Base-by-base conservation (phyloP, 1,140 invertebrate genomes). In the Bombyx mandarina region DNA sequence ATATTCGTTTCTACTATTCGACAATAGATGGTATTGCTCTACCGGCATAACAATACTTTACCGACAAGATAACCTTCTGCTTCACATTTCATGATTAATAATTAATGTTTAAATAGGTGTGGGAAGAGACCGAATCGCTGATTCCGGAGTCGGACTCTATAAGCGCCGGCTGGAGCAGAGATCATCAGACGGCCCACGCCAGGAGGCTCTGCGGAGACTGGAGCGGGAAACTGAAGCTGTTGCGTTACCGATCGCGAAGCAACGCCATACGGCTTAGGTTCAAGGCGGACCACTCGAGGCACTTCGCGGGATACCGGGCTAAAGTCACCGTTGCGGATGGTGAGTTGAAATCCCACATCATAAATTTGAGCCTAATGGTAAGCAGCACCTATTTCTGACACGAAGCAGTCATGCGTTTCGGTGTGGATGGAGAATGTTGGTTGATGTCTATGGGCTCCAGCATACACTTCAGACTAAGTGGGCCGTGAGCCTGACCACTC, bases 201-300 rank as follows among this genome's bases (percentile, higher is more conserved):
- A 75, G 89, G 43, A 82, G 91, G 7, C 79, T 91, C 5, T 95
- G 94, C 76, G 93, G 93, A 1, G 92, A 95, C 73, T 94, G 93
- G 92, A 93, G 90, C 63, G 88, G 90, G 7, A 91, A 91, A 67
- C 81, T 94, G 9, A 95, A 95, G 77, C 83, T 94, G 10, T 80
- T 94, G 4, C 89, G 92, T 1, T 90, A 92, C 77, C 89, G 90
- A 43, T 91, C 90, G 10, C 73, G 73, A 1, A 82, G 85, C 0
- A 89, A 90, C 43, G 73, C 77, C 12, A 66, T 94, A 7, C 82
- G 88, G 12, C 73, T 95, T 46, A 86, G 88, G 47, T 94, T 95
- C 73, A 79, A 88, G 10, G 91, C 93, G 0, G 94, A 95, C 77
- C 93, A 93, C 67, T 93, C 93, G 1, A 90, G 93, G 66, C 90